Evolutionary conservation across 2,888 invertebrate species (phyloP), one percentile per base, ranked within the genome.

Genomic region (Spicauda simplicius): DNA sequence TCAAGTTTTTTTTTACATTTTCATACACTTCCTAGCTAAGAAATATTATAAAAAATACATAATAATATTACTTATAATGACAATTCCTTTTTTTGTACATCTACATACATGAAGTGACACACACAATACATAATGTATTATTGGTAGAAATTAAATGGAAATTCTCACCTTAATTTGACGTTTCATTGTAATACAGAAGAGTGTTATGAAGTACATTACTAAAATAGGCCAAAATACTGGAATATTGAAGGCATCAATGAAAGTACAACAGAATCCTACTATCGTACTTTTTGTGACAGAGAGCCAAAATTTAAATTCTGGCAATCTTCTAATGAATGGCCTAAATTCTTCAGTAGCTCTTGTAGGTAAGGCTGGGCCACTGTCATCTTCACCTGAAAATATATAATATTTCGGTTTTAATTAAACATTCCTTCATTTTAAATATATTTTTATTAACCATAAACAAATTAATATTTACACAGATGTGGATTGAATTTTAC

Each of bases 151-250:
- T 58, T 30, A 20, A 50, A 7, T 53, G 12, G 7, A 63, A 20
- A 25, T 33, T 55, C 92, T 95, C 91, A 99, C 99, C 96, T 97
- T 99, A 82, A 99, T 99, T 95, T 99, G 99, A 83, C 99, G 96
- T 94, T 99, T 99, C 99, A 99, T 99, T 69, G 99, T 99, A 85
- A 99, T 97, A 92, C 98, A 97, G 93, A 99, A 98, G 77, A 99
- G 94, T 69, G 99, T 98, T 85, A 99, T 97, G 93, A 99, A 99
- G 94, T 99, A 99, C 97, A 99, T 98, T 81, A 99, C 99, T 87
- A 99, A 95, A 82, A 99, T 99, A 70, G 99, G 99, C 99, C 99
- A 99, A 93, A 99, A 99, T 80, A 99, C 99, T 84, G 99, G 99
- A 88, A 99, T 97, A 94, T 99, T 99, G 91, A 99, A 98, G 80